phyloP scores from a whole-genome alignment of 2,113 vertebrate genomes.

The Gambusia affinis region DNA sequence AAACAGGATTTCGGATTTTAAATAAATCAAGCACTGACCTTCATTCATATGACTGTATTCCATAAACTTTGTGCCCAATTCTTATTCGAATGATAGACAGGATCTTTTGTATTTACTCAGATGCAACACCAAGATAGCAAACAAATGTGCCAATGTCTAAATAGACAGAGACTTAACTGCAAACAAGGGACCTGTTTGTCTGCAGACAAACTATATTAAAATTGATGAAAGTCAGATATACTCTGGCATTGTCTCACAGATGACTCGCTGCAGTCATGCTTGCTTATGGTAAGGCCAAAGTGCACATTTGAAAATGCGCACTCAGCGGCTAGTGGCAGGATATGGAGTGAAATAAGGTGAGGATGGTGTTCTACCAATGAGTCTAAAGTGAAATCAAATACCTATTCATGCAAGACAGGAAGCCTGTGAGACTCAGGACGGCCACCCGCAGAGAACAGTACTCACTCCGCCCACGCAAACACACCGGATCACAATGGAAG shows the following conservation, averaged over 20 bases:
- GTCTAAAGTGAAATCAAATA: slow-evolving; percentile 80
- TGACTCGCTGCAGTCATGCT: slow-evolving; percentile 26
- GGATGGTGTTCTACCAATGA: slow-evolving; percentile 52
- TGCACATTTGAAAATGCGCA: slow-evolving; percentile 59
- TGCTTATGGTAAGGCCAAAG: slow-evolving; percentile 16
- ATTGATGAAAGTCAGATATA: background rate
- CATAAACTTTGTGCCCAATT: background rate
- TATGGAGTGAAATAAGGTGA: slow-evolving; percentile 45
- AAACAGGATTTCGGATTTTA: slow-evolving; percentile 7
- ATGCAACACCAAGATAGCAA: slow-evolving; percentile 2
- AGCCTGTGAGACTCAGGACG: slow-evolving; percentile 77
- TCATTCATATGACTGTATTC: background rate
- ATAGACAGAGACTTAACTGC: background rate
- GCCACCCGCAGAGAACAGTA: slow-evolving; percentile 74
- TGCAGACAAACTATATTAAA: slow-evolving; percentile 2
- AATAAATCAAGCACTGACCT: slow-evolving; percentile 9
- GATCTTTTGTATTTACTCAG: slow-evolving; percentile 10
- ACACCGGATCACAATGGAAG: slow-evolving; percentile 79
- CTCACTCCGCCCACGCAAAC: slow-evolving; percentile 83
- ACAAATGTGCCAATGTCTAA: slow-evolving; percentile 5
- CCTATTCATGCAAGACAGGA: slow-evolving; percentile 88
- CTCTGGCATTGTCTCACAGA: slow-evolving; percentile 57
- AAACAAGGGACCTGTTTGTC: background rate
- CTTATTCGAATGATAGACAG: background rate
- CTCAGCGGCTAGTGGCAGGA: slow-evolving; percentile 28